Evolutionary conservation across 2,113 vertebrate genomes (phyloP), one percentile per base, ranked within the genome.

Genomic region (Megalops atlanticus): DNA sequence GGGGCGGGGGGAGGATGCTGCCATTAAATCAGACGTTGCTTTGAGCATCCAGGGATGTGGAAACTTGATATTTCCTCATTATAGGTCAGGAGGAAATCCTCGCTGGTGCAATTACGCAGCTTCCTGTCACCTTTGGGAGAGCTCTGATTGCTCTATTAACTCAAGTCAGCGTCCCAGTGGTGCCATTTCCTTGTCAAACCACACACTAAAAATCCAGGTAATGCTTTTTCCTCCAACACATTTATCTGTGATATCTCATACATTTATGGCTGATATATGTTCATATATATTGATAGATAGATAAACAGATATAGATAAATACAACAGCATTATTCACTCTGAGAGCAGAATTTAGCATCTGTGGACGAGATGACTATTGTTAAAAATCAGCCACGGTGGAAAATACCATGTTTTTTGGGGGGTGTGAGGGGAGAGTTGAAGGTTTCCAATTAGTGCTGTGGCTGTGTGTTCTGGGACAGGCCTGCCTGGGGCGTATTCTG

Each of bases 101-200:
- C 86, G 81, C 68, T 86, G 85, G 89, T 86, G 89, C 89, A 88
- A 91, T 91, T 92, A 92, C 77, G 85, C 74, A 84, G 77, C 8
- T 79, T 86, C 64, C 84, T 89, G 81, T 87, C 81, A 85, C 90
- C 88, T 75, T 16, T 77, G 85, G 86, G 81, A 86, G 72, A 68
- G 73, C 75, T 45, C 81, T 86, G 88, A 91, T 89, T 84, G 86
- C 84, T 90, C 87, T 91, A 87, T 90, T 91, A 88, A 84, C 87
- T 91, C 88, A 86, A 82, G 85, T 83, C 82, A 85, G 76, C 77
- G 79, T 87, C 84, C 75, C 81, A 83, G 72, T 68, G 77, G 80
- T 80, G 81, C 84, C 86, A 88, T 77, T 75, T 76, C 52, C 41
- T 69, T 78, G 54, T 68, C 80, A 75, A 80, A 86, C 70, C 64